These are phyloP conservation scores for Zeugodacus cucurbitae DNA, from an alignment of 1,140 invertebrate genomes.

Conservation along the genomic window DNA sequence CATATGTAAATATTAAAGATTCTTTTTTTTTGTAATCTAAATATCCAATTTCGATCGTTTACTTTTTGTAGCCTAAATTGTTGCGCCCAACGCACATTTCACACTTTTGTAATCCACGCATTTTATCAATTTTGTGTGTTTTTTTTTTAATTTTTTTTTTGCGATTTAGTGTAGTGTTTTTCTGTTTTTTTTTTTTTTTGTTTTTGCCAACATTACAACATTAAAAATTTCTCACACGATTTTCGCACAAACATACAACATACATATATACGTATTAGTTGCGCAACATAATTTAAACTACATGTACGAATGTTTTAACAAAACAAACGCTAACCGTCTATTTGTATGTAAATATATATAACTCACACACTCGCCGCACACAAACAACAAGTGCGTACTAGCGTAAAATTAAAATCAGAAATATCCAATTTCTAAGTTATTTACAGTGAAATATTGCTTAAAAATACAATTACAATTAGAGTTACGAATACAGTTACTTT, in stretches of 20 bases:
- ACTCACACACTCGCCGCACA: too few relatives aligned
- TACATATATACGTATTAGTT: slow-evolving; percentile 28
- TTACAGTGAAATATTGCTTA: slow-evolving; percentile 37
- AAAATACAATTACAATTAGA: slow-evolving; percentile 21
- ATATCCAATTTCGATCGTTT: slow-evolving; percentile 22
- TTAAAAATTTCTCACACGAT: background rate
- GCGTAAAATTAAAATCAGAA: slow-evolving; percentile 12
- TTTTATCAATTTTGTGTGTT: background rate
- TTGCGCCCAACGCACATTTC: background rate
- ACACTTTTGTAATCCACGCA: background rate
- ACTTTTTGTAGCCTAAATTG: slow-evolving; percentile 34
- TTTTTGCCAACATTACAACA: slow-evolving; percentile 4
- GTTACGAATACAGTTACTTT: background rate
- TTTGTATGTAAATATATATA: background rate
- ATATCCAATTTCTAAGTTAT: slow-evolving; percentile 30
- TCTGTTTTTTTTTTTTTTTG: background rate
- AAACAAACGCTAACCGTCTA: slow-evolving; percentile 15
- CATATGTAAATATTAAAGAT: background rate
- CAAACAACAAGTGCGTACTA: background rate
- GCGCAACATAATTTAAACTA: slow-evolving; percentile 28
- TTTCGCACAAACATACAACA: slow-evolving; percentile 33
- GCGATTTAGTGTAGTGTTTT: background rate
- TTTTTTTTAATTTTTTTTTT: background rate
- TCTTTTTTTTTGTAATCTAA: background rate
- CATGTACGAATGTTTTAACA: slow-evolving; percentile 22